Evolutionary conservation across 2,888 invertebrate species (phyloP).

Genomic region (Latrodectus hesperus): DNA sequence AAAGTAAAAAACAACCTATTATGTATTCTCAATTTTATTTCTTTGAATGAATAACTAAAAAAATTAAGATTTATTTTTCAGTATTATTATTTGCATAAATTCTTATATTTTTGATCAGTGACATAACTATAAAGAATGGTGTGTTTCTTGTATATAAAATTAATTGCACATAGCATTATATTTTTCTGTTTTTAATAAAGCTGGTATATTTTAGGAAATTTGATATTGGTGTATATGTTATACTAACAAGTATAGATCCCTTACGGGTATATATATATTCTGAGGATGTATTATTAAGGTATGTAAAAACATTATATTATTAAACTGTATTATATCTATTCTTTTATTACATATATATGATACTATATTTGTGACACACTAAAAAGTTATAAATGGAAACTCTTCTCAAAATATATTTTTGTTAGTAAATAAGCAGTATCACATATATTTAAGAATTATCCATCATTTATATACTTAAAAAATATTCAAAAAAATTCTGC

Average conservation of each 20-base stretch:
- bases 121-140: conserved; percentile 62
- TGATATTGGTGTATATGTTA: conserved; percentile 96
- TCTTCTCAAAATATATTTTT: no score
- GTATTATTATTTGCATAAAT: neutral
- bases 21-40: neutral
- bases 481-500: no score
- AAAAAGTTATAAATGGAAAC: no score
- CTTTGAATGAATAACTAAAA: neutral
- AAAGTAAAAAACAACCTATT: neutral
- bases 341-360: no score
- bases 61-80: neutral
- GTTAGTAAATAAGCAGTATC: no score
- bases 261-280: conserved; percentile 90
- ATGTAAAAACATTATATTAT: conserved; percentile 69
- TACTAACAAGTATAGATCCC: conserved; percentile 92
- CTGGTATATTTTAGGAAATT: conserved; percentile 81
- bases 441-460: no score
- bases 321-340: no score
- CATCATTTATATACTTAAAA: no score
- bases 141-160: neutral
- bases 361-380: no score
- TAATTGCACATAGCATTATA: no score
- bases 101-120: neutral
- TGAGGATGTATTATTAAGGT: conserved; percentile 92
- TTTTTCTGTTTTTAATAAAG: no score